Base-by-base conservation (phyloP, 2,797 vertebrate genomes). In the Sphaeramia orbicularis region DNA sequence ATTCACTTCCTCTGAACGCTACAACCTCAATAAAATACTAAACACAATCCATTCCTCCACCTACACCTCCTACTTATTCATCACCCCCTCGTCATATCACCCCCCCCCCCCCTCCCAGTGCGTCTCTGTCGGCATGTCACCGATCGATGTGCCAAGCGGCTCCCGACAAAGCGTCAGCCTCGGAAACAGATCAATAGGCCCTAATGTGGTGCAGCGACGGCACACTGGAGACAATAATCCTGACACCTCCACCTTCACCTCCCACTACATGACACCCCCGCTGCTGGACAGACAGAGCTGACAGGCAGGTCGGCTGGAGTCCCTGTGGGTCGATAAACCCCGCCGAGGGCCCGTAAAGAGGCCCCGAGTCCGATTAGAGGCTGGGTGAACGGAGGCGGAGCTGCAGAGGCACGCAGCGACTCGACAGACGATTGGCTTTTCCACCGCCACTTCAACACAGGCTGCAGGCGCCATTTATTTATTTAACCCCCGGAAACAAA, bases 171-270 rank as follows among this genome's bases (percentile, higher is more conserved):
- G 88, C 87, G 69, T 81, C 89, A 84, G 87, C 90, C 79, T 68
- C 51, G 76, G 81, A 90, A 85, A 85, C 84, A 67, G 85, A 94
- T 94, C 93, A 88, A 94, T 93, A 93, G 59, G 56, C 81, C 75
- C 89, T 92, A 92, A 94, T 92, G 90, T 88, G 90, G 82, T 76
- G 45, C 83, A 77, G 89, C 76, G 83, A 71, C 84, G 81, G 78
- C 85, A 56, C 84, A 75, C 89, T 84, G 90, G 91, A 92, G 92
- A 92, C 91, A 84, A 85, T 87, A 71, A 90, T 91, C 87, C 87
- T 87, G 83, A 88, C 82, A 84, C 86, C 79, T 70, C 38, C 41
- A 24, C 52, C 79, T 70, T 36, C 41, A 24, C 52, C 80, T 54
- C 45, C 53, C 63, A 11, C 61, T 63, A 71, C 73, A 68, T 10